Percentiles rank a stretch among this genome's conserved stretches.
These are phyloP conservation scores for Laspeyria flexula DNA, from an alignment of 2,888 invertebrate species.

Conservation along the genomic window DNA sequence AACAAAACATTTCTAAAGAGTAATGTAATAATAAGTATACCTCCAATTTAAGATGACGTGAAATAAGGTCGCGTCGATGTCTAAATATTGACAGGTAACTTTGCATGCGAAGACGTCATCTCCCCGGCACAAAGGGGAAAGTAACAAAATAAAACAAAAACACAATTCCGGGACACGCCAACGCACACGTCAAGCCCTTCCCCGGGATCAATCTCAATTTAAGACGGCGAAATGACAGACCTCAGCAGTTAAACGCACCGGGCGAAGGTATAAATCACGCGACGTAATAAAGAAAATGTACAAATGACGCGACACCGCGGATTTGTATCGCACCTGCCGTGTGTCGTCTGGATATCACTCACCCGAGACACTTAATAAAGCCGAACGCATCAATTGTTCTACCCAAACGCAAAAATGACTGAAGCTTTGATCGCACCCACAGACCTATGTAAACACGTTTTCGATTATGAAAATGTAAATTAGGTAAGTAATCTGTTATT, in stretches of 20 bases:
- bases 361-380: conserved; percentile 79
- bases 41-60: conserved; percentile 35
- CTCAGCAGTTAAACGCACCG: conserved; percentile 84
- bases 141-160: conserved; percentile 66
- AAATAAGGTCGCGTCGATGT: conserved; percentile 44
- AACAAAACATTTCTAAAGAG: conserved; percentile 4
- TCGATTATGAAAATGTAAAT: conserved; percentile 42
- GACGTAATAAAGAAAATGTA: conserved; percentile 80
- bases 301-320: conserved; percentile 67
- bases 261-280: conserved; percentile 81
- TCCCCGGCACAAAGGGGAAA: conserved; percentile 45
- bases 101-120: conserved; percentile 46
- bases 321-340: conserved; percentile 59
- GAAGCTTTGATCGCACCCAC: conserved; percentile 7
- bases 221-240: conserved; percentile 82
- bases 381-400: conserved; percentile 50
- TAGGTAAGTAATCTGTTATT: conserved; percentile 33
- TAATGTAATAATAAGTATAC: conserved; percentile 13
- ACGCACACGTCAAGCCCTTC: conserved; percentile 66
- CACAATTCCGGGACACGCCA: conserved; percentile 64
- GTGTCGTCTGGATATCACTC: conserved; percentile 70
- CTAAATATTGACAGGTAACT: conserved; percentile 50
- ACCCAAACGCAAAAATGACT: conserved; percentile 26
- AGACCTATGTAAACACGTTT: conserved; percentile 31
- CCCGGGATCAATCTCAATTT: conserved; percentile 84